Conservation (phyloP, 2,888 invertebrate genomes). For the Cephus nigrinus region DNA sequence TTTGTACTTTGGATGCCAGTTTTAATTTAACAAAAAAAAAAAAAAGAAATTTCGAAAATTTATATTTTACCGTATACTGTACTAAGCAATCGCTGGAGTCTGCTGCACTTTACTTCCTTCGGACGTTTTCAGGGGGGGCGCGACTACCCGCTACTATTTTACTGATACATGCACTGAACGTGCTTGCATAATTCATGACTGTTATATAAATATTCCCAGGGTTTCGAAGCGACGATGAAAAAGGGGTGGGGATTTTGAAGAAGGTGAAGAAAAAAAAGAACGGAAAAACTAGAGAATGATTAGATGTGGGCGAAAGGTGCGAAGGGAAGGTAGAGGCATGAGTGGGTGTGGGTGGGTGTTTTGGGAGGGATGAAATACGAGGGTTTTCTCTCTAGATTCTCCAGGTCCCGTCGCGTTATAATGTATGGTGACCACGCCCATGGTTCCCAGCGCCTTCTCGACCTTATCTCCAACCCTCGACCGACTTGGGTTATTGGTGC, state of each 20-base stretch:
- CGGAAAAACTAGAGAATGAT: conserved; percentile 9
- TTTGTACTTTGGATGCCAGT: too few species aligned
- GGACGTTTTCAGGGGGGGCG: too few species aligned
- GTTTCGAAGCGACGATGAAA: conserved; percentile 2
- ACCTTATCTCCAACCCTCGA: conserved; percentile 1
- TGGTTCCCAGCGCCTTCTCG: neutral
- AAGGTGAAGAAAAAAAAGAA: neutral
- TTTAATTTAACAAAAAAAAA: too few species aligned
- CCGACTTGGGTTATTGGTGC: neutral
- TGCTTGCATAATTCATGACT: too few species aligned
- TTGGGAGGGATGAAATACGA: conserved; percentile 12
- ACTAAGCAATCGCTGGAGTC: too few species aligned
- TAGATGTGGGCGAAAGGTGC: conserved; percentile 14
- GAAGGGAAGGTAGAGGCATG: conserved; percentile 5
- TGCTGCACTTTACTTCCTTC: too few species aligned
- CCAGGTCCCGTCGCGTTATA: conserved; percentile 1
- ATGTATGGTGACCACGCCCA: neutral
- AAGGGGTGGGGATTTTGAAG: conserved; percentile 6
- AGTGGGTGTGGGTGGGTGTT: conserved; percentile 6
- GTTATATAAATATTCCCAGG: too few species aligned
- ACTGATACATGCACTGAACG: too few species aligned
- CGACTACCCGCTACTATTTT: too few species aligned
- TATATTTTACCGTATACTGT: too few species aligned
- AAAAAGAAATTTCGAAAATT: too few species aligned
- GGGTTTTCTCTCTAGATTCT: neutral